Conservation (phyloP, 2,888 invertebrate genomes). For the Lithophane semibrunnea region DNA sequence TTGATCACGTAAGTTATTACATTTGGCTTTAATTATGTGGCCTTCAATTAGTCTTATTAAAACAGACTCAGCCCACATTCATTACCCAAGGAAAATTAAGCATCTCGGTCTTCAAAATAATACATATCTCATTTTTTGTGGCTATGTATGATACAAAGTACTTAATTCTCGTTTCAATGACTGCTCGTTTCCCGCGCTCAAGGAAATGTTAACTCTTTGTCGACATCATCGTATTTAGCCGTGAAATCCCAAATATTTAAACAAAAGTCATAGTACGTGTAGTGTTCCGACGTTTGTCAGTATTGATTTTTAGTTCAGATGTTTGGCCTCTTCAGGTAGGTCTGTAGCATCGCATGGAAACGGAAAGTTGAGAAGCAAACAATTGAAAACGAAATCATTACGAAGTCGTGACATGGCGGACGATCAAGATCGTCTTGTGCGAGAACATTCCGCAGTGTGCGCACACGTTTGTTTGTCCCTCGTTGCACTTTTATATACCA, state of each 20-base stretch:
- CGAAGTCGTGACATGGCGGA: conserved; percentile 76
- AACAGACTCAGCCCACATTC: conserved; percentile 75
- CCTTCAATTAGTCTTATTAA: conserved; percentile 79
- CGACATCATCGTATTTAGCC: conserved; percentile 54
- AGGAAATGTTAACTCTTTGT: conserved; percentile 81
- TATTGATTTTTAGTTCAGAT: conserved; percentile 39
- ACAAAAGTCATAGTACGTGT: neutral
- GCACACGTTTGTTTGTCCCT: conserved; percentile 67
- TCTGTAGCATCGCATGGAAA: conserved; percentile 23
- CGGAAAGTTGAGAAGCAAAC: conserved; percentile 50
- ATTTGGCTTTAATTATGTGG: conserved; percentile 68
- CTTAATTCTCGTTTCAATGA: conserved; percentile 71
- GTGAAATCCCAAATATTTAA: conserved; percentile 30
- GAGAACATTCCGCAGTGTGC: conserved; percentile 70
- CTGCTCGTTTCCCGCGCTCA: conserved; percentile 80
- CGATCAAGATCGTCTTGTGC: conserved; percentile 76
- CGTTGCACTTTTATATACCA: conserved; percentile 72
- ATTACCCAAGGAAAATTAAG: conserved; percentile 76
- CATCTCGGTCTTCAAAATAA: conserved; percentile 72
- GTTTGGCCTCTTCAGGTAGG: conserved; percentile 30
- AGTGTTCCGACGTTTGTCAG: neutral
- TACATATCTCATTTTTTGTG: conserved; percentile 68
- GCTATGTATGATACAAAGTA: conserved; percentile 54
- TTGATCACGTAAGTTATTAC: conserved; percentile 52
- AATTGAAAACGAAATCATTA: conserved; percentile 72